Base-by-base conservation (phyloP, 2,888 invertebrate genomes). In the Pachliopta kotzebuea region DNA sequence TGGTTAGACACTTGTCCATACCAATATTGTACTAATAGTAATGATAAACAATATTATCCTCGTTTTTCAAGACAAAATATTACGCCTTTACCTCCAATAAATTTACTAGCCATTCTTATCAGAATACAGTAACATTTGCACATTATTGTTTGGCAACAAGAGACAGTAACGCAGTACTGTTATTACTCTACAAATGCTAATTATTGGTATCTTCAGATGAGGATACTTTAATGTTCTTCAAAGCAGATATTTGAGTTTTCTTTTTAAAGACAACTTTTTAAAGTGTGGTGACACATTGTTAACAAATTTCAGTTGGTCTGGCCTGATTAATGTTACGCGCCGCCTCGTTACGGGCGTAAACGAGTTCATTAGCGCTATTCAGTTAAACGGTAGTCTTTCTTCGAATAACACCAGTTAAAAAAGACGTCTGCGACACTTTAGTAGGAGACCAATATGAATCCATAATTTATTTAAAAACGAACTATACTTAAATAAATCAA, bases 341-440 rank as follows among this genome's bases (percentile, higher is more conserved):
- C 45, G 37, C 42, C 60, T 61, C 55, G 55, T 55, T 55, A 55
- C 54, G n/a, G 42, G 60, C 26, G 54, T 26, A 45, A 45, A 6
- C 9, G 26, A 45, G 54, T 61, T 61, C 55, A 26, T 55, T 55
- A 61, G 54, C 20, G 8, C 54, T 61, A 55, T 55, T 45, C 45
- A 61, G 45, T 61, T 61, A 55, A 54, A n/a, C 56, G 42, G 8
- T 23, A 55, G 42, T 7, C 53, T 37, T 53, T 60, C 52, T n/a
- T 49, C 20, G 14, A 49, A 49, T 8, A 37, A 20, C 18, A 49
- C 49, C 14, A 49, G 20, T 20, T n/a, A 49, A 49, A 49, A 49
- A 20, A 20, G 0, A n/a, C 9, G n/a, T n/a, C 20, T 49, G 4
- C 20, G 18, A 11, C 37, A 37, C 37, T 37, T 14, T 11, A 14